Conservation (phyloP, 37 sponge, comb jelly and placozoan species). For the Bolinopsis microptera region DNA sequence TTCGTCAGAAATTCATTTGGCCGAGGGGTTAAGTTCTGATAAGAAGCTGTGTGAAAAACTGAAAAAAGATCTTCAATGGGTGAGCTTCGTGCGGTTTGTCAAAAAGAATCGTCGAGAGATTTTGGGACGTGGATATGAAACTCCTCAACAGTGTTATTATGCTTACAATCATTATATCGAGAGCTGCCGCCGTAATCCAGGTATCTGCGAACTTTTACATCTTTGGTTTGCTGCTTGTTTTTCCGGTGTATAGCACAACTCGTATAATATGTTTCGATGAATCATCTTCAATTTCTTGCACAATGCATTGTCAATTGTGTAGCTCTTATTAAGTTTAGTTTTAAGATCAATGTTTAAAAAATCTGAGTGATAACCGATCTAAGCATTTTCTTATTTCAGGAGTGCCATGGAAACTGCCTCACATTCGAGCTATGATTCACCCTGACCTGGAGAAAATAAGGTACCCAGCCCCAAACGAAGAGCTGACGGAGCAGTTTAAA, state of each 20-base stretch:
- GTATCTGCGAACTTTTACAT: too few species aligned
- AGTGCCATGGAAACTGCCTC: slow-evolving; percentile 9
- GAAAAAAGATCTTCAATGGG: neutral
- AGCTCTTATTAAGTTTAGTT: too few species aligned
- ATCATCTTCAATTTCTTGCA: too few species aligned
- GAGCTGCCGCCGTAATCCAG: slow-evolving; percentile 1
- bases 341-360: too few species aligned
- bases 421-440: slow-evolving; percentile 27
- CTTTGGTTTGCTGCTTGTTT: too few species aligned
- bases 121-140: slow-evolving; percentile 36
- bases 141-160: slow-evolving; percentile 43
- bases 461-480: slow-evolving; percentile 14
- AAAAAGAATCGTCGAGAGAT: slow-evolving; percentile 18
- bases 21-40: slow-evolving; percentile 18
- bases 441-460: slow-evolving; percentile 11
- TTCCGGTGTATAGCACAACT: too few species aligned
- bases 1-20: neutral
- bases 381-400: slow-evolving; percentile 30
- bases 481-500: slow-evolving; percentile 5
- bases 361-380: too few species aligned
- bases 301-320: too few species aligned
- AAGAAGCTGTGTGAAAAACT: neutral
- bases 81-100: slow-evolving; percentile 27
- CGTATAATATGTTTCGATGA: too few species aligned
- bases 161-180: slow-evolving; percentile 34